These are phyloP conservation scores for Venusia cambrica DNA, from an alignment of 2,888 invertebrate species.

Conservation along the genomic window DNA sequence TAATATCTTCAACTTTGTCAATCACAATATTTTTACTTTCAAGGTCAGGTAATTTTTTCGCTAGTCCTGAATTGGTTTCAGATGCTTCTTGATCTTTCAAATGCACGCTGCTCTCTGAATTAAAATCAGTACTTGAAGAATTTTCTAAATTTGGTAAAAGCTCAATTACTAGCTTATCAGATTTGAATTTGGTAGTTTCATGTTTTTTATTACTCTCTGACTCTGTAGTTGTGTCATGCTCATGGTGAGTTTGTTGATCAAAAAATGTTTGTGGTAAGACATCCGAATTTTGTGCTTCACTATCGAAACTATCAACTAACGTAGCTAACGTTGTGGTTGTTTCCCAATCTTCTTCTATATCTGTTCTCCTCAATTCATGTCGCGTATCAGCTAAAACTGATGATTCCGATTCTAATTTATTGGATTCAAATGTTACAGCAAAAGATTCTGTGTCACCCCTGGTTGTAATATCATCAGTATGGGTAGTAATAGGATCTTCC, in stretches of 20 bases:
- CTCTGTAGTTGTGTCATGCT: conserved; percentile 2
- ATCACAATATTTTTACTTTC: conserved; percentile 33
- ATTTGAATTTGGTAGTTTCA: conserved; percentile 26
- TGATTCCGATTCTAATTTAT: conserved; percentile 44
- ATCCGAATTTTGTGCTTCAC: conserved; percentile 2
- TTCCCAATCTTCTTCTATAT: conserved; percentile 22
- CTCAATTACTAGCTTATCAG: conserved; percentile 36
- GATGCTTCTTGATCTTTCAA: conserved; percentile 12
- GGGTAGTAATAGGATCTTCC: conserved; percentile 30
- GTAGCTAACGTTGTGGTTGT: background rate
- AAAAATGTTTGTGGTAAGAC: background rate
- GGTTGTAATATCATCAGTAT: conserved; percentile 22
- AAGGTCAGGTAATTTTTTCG: conserved; percentile 36
- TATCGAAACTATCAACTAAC: conserved; percentile 5
- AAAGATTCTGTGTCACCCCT: conserved; percentile 35
- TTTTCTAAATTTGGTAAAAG: conserved; percentile 28
- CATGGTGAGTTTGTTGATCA: background rate
- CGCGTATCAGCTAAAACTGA: conserved; percentile 28
- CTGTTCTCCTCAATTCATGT: conserved; percentile 16
- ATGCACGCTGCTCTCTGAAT: conserved; percentile 8
- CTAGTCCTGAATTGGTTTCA: conserved; percentile 15
- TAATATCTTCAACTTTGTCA: conserved; percentile 45
- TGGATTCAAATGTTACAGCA: conserved; percentile 29
- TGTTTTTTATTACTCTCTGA: conserved; percentile 3
- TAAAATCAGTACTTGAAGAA: conserved; percentile 14